Percentiles rank a stretch among this genome's conserved stretches.
Evolutionary conservation across 2,797 vertebrate species (phyloP).

Genomic region (Okamejei kenojei): DNA sequence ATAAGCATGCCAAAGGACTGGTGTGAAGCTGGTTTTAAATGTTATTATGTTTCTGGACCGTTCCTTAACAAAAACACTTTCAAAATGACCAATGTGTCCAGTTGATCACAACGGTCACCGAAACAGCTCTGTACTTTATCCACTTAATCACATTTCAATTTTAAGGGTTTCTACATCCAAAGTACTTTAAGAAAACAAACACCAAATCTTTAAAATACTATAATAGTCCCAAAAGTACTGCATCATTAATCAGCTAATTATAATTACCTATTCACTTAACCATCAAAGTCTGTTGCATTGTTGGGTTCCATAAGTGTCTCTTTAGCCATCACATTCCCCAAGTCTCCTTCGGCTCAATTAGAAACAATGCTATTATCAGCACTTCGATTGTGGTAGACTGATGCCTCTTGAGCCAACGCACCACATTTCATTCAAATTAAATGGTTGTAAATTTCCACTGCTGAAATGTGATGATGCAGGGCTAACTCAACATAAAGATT

Average conservation of each 20-base stretch:
- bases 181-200: not conserved
- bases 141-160: not conserved
- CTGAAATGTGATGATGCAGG: not conserved
- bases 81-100: not conserved
- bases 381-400: not conserved
- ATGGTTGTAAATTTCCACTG: not conserved
- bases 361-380: not conserved
- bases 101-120: not conserved
- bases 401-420: not conserved
- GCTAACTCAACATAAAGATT: not conserved
- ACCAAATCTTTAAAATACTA: not conserved
- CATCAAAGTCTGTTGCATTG: not conserved
- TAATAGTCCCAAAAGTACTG: not conserved
- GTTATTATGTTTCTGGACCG: not conserved
- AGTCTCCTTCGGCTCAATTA: not conserved
- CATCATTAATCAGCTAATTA: not conserved
- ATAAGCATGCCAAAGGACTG: not conserved
- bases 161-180: not conserved
- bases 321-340: not conserved
- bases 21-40: not conserved
- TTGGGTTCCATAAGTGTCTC: not conserved
- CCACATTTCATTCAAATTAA: constrained; percentile 5
- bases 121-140: not conserved
- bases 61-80: not conserved
- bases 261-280: not conserved